phyloP scores from a whole-genome alignment of 2,797 vertebrate genomes.

The Sternotherus odoratus region DNA sequence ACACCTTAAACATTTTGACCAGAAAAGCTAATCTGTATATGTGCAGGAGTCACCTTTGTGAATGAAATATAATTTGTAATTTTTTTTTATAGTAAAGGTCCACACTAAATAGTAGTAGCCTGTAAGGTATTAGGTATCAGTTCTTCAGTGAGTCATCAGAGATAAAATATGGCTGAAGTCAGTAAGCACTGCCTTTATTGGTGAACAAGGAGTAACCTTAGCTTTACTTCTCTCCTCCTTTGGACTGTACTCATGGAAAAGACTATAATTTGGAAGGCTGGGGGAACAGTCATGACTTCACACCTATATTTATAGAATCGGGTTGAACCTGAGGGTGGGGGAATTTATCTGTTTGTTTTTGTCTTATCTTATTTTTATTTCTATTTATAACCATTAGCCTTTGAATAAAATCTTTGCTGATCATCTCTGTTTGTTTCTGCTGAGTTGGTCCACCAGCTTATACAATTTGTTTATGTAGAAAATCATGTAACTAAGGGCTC shows the following conservation, averaged over 20 bases:
- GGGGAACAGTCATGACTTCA: constrained; percentile 65
- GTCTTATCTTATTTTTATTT: constrained; percentile 67
- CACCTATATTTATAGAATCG: constrained; percentile 50
- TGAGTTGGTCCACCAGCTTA: constrained; percentile 70
- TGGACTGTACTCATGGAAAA: constrained; percentile 59
- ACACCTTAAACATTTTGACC: constrained; percentile 29
- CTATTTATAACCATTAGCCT: constrained; percentile 66
- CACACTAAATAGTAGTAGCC: neutral
- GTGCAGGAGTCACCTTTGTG: neutral
- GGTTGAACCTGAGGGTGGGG: constrained; percentile 66
- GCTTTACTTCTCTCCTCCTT: constrained; percentile 44
- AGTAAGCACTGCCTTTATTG: constrained; percentile 57
- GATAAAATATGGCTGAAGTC: constrained; percentile 30
- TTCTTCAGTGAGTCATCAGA: neutral
- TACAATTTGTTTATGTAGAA: constrained; percentile 67
- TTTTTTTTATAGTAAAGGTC: neutral
- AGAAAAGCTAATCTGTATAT: neutral
- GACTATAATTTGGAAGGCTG: constrained; percentile 64
- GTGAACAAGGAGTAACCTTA: constrained; percentile 57
- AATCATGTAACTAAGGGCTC: constrained; percentile 72
- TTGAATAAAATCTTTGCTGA: constrained; percentile 77
- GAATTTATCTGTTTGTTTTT: constrained; percentile 53
- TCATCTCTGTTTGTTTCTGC: constrained; percentile 74
- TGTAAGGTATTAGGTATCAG: neutral
- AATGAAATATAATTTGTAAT: neutral